Evolutionary conservation across 2,797 vertebrate species (phyloP).

Genomic region (Platalea minor): DNA sequence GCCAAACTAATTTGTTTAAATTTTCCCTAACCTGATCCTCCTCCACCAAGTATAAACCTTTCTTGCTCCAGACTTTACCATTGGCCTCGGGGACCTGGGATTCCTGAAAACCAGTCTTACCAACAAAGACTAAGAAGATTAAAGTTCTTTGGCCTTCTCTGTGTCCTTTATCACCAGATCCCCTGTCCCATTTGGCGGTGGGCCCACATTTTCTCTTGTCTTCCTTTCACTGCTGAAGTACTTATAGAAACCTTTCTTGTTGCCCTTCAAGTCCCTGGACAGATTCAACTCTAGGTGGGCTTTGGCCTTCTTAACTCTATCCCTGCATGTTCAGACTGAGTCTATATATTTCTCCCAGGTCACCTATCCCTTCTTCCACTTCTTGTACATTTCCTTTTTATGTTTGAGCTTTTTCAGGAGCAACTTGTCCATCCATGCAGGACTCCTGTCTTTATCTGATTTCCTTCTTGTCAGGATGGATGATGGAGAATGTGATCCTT

Average conservation of each 20-base stretch:
- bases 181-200: not conserved
- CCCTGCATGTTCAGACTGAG: not conserved
- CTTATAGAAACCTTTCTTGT: not conserved
- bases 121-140: not conserved
- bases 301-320: not conserved
- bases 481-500: not conserved
- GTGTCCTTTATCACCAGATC: not conserved
- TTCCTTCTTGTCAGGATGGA: not conserved
- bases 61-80: not conserved
- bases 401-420: not conserved
- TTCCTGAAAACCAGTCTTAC: not conserved
- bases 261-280: not conserved
- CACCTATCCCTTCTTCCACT: not conserved
- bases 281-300: not conserved
- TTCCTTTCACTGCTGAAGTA: not conserved
- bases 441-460: not conserved
- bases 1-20: not conserved
- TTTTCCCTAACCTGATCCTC: not conserved
- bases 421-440: not conserved
- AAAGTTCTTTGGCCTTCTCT: not conserved
- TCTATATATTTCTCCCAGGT: not conserved
- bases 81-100: not conserved
- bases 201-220: not conserved
- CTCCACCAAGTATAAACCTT: not conserved
- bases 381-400: not conserved